Percentiles rank a stretch among this genome's conserved stretches.
These are phyloP conservation scores for Bombyx huttoni DNA, from an alignment of 2,888 invertebrate species.

Conservation along the genomic window DNA sequence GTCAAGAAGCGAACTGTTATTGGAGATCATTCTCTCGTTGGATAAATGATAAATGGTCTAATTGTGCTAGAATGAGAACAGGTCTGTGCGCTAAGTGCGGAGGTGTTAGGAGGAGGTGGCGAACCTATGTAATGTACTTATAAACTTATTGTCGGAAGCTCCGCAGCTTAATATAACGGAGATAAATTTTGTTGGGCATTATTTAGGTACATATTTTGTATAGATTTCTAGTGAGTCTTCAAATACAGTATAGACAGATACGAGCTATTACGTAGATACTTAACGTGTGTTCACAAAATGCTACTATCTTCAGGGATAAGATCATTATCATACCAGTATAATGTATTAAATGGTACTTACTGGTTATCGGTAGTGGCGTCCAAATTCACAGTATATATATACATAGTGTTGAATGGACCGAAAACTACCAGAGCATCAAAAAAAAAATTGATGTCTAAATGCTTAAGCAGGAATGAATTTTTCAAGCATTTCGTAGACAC, in stretches of 20 bases:
- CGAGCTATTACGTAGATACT: too few relatives aligned
- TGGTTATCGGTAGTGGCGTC: not conserved
- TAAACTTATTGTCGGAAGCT: too few relatives aligned
- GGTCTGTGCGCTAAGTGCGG: not conserved
- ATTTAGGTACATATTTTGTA: too few relatives aligned
- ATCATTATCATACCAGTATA: not conserved
- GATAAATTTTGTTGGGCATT: too few relatives aligned
- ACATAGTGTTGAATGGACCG: not conserved
- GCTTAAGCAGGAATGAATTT: slow-evolving; percentile 22
- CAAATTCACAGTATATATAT: too few relatives aligned
- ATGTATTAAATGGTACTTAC: not conserved
- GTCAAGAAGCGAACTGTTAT: slow-evolving; percentile 44
- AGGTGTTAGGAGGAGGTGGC: not conserved
- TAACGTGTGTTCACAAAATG: too few relatives aligned
- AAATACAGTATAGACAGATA: too few relatives aligned
- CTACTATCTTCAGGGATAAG: too few relatives aligned
- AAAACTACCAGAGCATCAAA: not conserved
- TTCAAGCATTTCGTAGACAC: slow-evolving; percentile 43
- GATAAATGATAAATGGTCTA: slow-evolving; percentile 2
- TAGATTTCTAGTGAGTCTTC: too few relatives aligned
- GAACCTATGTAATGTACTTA: too few relatives aligned
- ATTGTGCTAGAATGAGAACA: not conserved
- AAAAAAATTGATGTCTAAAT: slow-evolving; percentile 8
- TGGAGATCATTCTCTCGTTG: slow-evolving; percentile 1
- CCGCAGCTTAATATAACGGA: too few relatives aligned